phyloP scores from a whole-genome alignment of 2,888 invertebrate species.

The Brenthis ino region DNA sequence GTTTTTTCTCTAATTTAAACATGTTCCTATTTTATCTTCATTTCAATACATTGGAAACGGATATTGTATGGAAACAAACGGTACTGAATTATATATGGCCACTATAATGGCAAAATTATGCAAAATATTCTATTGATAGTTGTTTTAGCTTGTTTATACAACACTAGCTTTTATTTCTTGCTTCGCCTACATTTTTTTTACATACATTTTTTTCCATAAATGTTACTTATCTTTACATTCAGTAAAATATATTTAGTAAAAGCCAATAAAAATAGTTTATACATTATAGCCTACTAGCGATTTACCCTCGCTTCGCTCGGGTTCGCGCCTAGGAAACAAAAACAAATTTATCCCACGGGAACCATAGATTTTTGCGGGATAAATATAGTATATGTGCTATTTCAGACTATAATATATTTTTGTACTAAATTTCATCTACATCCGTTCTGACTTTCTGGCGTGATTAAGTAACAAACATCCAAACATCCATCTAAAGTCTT shows the following conservation, averaged over 20 bases:
- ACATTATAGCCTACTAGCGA: too few relatives aligned
- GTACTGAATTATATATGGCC: conserved; percentile 37
- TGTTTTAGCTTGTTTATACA: conserved; percentile 21
- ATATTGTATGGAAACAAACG: conserved; percentile 41
- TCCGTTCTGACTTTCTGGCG: too few relatives aligned
- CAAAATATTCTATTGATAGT: conserved; percentile 28
- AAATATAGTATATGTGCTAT: too few relatives aligned
- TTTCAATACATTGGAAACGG: conserved; percentile 23
- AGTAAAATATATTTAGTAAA: too few relatives aligned
- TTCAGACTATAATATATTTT: too few relatives aligned
- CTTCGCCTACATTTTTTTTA: background rate
- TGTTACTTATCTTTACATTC: background rate
- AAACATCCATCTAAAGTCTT: too few relatives aligned
- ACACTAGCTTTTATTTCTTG: background rate
- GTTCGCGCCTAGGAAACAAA: too few relatives aligned
- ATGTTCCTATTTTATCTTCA: conserved; percentile 3
- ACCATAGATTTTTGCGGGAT: too few relatives aligned
- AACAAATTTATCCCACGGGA: too few relatives aligned
- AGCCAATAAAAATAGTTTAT: background rate
- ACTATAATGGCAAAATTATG: conserved; percentile 33
- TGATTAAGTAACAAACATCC: background rate
- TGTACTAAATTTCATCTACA: too few relatives aligned
- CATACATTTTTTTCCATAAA: background rate
- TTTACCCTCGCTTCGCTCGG: too few relatives aligned
- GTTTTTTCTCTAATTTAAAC: conserved; percentile 23